A percentile compares a stretch with the other conserved stretches of the same genome.
Conservation (phyloP, 2,113 vertebrate species). For the Mesitornis unicolor region DNA sequence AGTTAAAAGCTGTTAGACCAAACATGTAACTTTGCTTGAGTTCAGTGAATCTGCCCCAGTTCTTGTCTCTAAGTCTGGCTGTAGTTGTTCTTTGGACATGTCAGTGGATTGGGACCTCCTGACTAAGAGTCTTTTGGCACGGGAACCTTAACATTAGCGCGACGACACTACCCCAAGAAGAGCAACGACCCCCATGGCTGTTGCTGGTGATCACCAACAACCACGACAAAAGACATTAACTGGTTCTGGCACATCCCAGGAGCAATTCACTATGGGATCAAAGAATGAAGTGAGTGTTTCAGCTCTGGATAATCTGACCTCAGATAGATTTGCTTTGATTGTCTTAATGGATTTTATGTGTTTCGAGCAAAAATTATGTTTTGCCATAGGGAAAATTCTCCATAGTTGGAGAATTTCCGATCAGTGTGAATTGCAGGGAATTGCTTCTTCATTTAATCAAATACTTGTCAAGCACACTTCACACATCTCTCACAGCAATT, state of each 20-base stretch:
- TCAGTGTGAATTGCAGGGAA: fast-evolving
- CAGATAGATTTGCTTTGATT: background rate
- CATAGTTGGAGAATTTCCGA: background rate
- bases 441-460: conserved; percentile 25
- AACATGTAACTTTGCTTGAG: fast-evolving
- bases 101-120: background rate
- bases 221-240: background rate
- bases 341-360: background rate
- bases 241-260: background rate
- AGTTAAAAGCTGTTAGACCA: background rate
- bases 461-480: conserved; percentile 3
- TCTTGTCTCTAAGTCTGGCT: background rate
- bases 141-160: background rate
- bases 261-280: background rate
- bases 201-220: background rate
- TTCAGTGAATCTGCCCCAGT: background rate
- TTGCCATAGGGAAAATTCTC: background rate
- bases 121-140: fast-evolving
- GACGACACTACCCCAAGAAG: fast-evolving
- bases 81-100: background rate
- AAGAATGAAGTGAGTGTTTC: background rate
- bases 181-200: background rate
- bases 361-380: background rate
- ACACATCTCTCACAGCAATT: background rate
- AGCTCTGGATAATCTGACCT: background rate